A percentile compares a stretch with the other conserved stretches of the same genome.
Conservation (phyloP, 2,888 invertebrate species). For the Orthonevra nobilis region DNA sequence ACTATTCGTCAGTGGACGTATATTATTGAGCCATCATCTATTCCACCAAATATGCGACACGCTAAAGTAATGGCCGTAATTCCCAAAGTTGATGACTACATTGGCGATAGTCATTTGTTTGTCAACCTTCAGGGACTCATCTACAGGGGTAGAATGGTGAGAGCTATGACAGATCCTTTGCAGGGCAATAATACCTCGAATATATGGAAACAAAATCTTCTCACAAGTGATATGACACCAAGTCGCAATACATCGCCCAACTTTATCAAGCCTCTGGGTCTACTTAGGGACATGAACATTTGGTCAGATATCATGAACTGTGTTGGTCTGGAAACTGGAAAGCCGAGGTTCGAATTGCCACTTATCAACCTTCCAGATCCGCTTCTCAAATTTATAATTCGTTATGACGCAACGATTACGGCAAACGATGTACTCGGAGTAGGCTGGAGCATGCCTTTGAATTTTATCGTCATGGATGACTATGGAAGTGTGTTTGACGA, state of each 20-base stretch:
- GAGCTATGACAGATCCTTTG: too few relatives aligned
- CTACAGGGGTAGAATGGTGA: background rate
- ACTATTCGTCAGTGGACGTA: background rate
- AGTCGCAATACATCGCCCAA: background rate
- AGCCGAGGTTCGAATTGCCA: constrained; percentile 24
- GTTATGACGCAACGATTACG: constrained; percentile 11
- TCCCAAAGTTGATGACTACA: background rate
- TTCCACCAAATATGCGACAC: constrained; percentile 20
- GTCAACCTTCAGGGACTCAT: background rate
- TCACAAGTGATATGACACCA: background rate
- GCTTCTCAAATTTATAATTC: background rate
- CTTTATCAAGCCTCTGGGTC: background rate
- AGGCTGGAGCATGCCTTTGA: constrained; percentile 31
- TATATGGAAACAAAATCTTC: too few relatives aligned
- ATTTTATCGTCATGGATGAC: constrained; percentile 28
- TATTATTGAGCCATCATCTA: constrained; percentile 1
- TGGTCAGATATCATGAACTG: constrained; percentile 13
- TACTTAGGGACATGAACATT: constrained; percentile 21
- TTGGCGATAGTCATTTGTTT: background rate
- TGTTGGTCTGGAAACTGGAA: background rate
- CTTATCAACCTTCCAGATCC: constrained; percentile 16
- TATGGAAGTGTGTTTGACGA: constrained; percentile 18
- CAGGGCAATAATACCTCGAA: too few relatives aligned
- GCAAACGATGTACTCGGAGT: constrained; percentile 12
- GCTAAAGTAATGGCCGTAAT: constrained; percentile 5